Conservation (phyloP, 2,888 invertebrate species). For the Volucella bombylans region DNA sequence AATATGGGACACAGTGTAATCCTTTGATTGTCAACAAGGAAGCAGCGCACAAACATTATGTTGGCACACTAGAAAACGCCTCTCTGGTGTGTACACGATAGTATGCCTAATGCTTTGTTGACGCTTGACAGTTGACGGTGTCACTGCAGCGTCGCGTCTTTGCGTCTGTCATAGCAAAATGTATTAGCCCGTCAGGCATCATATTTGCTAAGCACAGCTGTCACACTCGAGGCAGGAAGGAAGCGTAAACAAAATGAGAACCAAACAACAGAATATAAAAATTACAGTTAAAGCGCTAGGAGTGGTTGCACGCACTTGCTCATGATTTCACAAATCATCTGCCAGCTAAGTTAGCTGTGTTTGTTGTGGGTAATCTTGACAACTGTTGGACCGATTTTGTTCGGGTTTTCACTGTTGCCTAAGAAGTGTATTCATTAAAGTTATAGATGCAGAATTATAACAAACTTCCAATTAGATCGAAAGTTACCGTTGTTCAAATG, state of each 20-base stretch:
- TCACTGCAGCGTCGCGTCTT: not conserved
- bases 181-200: slow-evolving; percentile 36
- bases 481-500: too few relatives aligned
- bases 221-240: slow-evolving; percentile 43
- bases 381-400: too few relatives aligned
- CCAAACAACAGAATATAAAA: slow-evolving; percentile 11
- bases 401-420: too few relatives aligned
- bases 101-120: too few relatives aligned
- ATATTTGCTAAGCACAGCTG: slow-evolving; percentile 50
- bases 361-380: too few relatives aligned
- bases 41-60: slow-evolving; percentile 58
- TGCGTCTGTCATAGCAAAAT: not conserved
- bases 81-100: slow-evolving; percentile 4
- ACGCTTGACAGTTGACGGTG: not conserved
- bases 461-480: too few relatives aligned
- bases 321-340: too few relatives aligned
- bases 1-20: slow-evolving; percentile 64
- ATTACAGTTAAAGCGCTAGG: not conserved
- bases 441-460: too few relatives aligned
- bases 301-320: too few relatives aligned
- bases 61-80: slow-evolving; percentile 37
- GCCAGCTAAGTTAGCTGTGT: too few relatives aligned
- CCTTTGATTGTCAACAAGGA: slow-evolving; percentile 71
- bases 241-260: slow-evolving; percentile 54
- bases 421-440: too few relatives aligned